phyloP scores from a whole-genome alignment of 1,140 invertebrate species.

The Venturia canescens region DNA sequence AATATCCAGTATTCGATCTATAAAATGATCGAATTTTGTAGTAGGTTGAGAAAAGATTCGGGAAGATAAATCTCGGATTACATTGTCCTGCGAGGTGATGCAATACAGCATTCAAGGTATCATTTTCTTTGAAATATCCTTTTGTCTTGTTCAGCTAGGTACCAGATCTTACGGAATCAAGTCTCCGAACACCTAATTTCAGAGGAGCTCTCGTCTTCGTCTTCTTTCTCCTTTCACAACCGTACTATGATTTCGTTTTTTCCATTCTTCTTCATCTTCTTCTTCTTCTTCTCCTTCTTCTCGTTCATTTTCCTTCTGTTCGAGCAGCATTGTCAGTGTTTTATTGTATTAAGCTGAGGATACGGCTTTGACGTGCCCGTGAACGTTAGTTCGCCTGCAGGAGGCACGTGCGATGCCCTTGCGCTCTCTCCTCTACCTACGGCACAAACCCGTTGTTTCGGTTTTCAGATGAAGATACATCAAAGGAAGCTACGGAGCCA shows the following conservation, averaged over 20 bases:
- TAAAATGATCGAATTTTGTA: neutral
- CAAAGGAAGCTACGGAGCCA: conserved; percentile 48
- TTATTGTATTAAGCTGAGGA: conserved; percentile 47
- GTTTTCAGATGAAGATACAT: conserved; percentile 48
- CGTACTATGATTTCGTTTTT: neutral
- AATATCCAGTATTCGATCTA: neutral
- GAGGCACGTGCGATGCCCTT: conserved; percentile 28
- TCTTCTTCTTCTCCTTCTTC: neutral
- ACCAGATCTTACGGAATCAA: conserved; percentile 40
- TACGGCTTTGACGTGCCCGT: conserved; percentile 46
- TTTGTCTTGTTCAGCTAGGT: conserved; percentile 36
- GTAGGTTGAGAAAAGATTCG: neutral
- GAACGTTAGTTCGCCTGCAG: conserved; percentile 39
- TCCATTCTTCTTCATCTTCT: conserved; percentile 21
- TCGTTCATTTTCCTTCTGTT: neutral
- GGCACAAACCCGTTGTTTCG: conserved; percentile 38
- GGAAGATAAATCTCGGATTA: neutral
- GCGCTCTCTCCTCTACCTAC: neutral
- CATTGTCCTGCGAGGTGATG: neutral
- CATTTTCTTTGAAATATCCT: conserved; percentile 23
- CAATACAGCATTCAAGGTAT: conserved; percentile 16
- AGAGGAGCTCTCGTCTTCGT: conserved; percentile 25
- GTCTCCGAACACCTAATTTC: conserved; percentile 39
- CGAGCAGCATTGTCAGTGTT: conserved; percentile 5
- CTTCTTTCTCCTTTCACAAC: conserved; percentile 32